These are phyloP conservation scores for Allacma fusca DNA, from an alignment of 2,888 invertebrate species.

Conservation along the genomic window DNA sequence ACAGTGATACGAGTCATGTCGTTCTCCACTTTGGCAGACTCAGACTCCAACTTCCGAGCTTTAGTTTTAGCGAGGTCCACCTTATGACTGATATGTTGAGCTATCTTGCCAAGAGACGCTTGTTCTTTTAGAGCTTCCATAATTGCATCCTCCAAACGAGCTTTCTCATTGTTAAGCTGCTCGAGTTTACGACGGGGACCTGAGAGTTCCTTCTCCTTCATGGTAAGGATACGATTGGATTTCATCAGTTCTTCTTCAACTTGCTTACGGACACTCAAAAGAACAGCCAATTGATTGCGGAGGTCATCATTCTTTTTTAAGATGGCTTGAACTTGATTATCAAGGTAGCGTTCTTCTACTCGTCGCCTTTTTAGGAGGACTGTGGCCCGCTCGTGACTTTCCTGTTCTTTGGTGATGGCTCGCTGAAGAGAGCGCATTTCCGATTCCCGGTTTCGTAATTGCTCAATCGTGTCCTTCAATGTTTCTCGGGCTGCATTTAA, in stretches of 20 bases:
- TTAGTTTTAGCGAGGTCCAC: constrained; percentile 67
- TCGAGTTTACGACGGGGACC: constrained; percentile 64
- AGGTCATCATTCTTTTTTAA: constrained; percentile 47
- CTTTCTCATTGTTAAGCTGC: constrained; percentile 68
- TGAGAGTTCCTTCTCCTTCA: constrained; percentile 64
- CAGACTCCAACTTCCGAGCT: constrained; percentile 68
- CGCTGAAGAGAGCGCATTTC: constrained; percentile 55
- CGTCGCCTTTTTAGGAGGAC: constrained; percentile 56
- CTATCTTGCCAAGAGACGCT: constrained; percentile 74
- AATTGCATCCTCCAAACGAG: constrained; percentile 73
- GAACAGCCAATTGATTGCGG: constrained; percentile 46
- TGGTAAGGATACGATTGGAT: constrained; percentile 65
- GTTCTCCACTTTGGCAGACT: constrained; percentile 58
- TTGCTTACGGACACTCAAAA: constrained; percentile 48
- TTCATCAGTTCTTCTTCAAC: constrained; percentile 64
- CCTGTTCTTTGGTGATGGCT: constrained; percentile 58
- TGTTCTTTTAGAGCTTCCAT: constrained; percentile 73
- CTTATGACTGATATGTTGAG: constrained; percentile 65
- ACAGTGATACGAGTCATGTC: constrained; percentile 56
- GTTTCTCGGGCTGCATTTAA: constrained; percentile 55
- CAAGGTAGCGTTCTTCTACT: constrained; percentile 57
- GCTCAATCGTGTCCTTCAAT: constrained; percentile 51
- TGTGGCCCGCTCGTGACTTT: constrained; percentile 53
- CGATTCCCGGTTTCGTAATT: constrained; percentile 51
- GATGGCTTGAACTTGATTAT: constrained; percentile 49